phyloP scores from a whole-genome alignment of 2,113 vertebrate species.

The Willisornis vidua region DNA sequence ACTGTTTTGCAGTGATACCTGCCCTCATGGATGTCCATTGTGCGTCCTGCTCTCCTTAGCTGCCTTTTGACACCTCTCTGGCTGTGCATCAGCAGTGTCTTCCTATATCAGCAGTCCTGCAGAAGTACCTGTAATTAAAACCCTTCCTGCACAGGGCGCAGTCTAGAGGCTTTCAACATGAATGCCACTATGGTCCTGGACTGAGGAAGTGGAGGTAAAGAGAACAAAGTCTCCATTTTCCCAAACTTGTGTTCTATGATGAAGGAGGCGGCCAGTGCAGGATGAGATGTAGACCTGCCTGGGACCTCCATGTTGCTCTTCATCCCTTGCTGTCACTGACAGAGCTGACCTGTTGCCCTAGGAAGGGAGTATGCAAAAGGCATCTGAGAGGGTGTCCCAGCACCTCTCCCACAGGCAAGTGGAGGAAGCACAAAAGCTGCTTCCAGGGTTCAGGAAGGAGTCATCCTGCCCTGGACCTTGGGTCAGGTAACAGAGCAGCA shows the following conservation, averaged over 20 bases:
- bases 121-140: background rate
- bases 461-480: background rate
- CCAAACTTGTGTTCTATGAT: background rate
- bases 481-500: background rate
- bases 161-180: background rate
- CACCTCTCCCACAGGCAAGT: background rate
- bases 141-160: background rate
- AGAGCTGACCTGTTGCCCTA: background rate
- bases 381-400: fast-evolving
- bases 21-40: background rate
- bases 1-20: background rate
- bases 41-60: background rate
- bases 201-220: background rate
- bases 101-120: background rate
- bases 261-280: background rate
- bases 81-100: fast-evolving
- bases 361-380: background rate
- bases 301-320: background rate
- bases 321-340: background rate
- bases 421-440: background rate
- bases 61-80: background rate
- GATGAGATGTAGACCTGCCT: background rate
- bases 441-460: background rate
- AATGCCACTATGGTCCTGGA: background rate
- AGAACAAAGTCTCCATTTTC: fast-evolving